phyloP scores from a whole-genome alignment of 2,797 vertebrate species.

The Prunella strophiata region DNA sequence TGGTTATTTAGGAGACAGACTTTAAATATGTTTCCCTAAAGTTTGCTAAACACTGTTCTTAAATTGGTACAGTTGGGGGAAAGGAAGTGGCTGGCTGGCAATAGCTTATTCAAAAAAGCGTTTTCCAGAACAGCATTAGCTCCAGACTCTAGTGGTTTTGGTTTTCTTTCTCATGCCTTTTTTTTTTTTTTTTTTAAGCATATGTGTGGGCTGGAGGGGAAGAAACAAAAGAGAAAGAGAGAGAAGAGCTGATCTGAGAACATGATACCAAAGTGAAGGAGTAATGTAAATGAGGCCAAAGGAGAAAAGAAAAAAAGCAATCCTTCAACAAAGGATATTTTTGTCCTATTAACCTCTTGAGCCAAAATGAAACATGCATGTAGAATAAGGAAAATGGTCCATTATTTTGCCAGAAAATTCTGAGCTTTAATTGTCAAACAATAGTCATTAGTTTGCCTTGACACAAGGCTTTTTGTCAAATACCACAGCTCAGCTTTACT shows the following conservation, averaged over 20 bases:
- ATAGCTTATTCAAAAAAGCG: not conserved
- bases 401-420: conserved; percentile 21
- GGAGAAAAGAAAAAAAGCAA: not conserved
- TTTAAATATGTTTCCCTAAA: not conserved
- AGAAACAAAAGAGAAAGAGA: not conserved
- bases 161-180: not conserved
- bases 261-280: not conserved
- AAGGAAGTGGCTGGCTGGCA: conserved; percentile 37
- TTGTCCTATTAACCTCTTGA: not conserved
- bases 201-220: not conserved
- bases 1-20: not conserved
- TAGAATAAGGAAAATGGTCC: not conserved
- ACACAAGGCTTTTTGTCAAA: conserved; percentile 51
- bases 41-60: not conserved
- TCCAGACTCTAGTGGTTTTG: not conserved
- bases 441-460: conserved; percentile 29
- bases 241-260: not conserved
- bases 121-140: conserved; percentile 13
- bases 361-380: not conserved
- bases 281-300: conserved; percentile 7
- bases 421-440: conserved; percentile 48
- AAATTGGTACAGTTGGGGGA: not conserved
- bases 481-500: not conserved
- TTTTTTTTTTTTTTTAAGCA: not conserved
- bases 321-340: not conserved